phyloP scores from a whole-genome alignment of 2,113 vertebrate genomes.

The Apaloderma vittatum region DNA sequence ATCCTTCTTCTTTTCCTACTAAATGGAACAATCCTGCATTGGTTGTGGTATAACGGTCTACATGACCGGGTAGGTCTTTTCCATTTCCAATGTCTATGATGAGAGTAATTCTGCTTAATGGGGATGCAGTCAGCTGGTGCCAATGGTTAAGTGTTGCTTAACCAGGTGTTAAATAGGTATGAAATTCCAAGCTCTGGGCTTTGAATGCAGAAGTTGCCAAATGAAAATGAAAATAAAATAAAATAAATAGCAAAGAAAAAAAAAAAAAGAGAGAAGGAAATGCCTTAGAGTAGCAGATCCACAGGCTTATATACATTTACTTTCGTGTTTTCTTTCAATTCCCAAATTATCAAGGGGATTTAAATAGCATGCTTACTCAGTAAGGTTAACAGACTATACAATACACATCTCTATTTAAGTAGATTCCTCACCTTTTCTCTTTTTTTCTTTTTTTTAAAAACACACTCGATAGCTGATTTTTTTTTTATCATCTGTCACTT shows the following conservation, averaged over 20 bases:
- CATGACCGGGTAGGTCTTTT: constrained; percentile 71
- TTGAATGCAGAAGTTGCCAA: constrained; percentile 64
- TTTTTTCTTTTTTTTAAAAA: background rate
- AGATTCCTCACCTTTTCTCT: background rate
- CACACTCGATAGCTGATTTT: background rate
- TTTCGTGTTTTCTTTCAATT: constrained; percentile 20
- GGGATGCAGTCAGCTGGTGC: constrained; percentile 71
- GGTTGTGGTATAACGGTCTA: constrained; percentile 60
- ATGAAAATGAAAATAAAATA: constrained; percentile 70
- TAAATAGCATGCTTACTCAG: constrained; percentile 43
- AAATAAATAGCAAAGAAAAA: constrained; percentile 12
- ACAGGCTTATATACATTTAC: background rate
- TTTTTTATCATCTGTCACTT: constrained; percentile 30
- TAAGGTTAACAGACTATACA: constrained; percentile 5
- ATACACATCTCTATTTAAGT: background rate
- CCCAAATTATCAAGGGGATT: background rate
- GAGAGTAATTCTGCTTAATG: constrained; percentile 74
- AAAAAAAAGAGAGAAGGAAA: background rate
- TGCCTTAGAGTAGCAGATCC: background rate
- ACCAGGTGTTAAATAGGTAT: constrained; percentile 75
- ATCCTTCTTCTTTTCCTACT: constrained; percentile 58
- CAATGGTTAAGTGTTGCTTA: constrained; percentile 74
- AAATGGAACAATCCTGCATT: constrained; percentile 68
- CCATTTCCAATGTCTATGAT: constrained; percentile 69
- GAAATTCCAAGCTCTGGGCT: constrained; percentile 67